Percentiles rank a stretch among this genome's conserved stretches.
Evolutionary conservation across 1,140 invertebrate species (phyloP).

Genomic region (Leptopilina clavipes): DNA sequence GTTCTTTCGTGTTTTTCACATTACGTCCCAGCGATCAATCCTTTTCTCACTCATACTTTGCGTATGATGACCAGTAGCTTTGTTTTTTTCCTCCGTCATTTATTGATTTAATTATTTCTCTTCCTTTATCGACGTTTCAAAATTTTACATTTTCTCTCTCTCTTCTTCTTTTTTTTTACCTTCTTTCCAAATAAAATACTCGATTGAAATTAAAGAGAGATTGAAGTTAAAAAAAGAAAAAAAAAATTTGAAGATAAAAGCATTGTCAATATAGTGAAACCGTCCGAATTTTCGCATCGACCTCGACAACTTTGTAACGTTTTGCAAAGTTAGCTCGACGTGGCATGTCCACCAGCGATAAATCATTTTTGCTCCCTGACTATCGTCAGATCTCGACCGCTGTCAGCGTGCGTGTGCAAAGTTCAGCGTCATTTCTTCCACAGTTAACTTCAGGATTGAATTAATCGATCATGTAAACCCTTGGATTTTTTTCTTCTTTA

Average conservation of each 20-base stretch:
- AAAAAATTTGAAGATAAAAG: not conserved
- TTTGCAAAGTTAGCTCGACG: constrained; percentile 43
- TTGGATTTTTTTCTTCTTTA: not conserved
- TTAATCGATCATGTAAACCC: not conserved
- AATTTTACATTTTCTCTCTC: not conserved
- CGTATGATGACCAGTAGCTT: constrained; percentile 20
- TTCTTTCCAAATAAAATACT: too few species aligned
- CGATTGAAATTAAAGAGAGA: not conserved
- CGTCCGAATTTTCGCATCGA: constrained; percentile 36
- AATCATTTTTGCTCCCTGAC: constrained; percentile 66
- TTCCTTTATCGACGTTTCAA: too few species aligned
- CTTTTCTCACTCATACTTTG: constrained; percentile 9
- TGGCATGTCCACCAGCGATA: constrained; percentile 65
- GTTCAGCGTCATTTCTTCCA: constrained; percentile 57
- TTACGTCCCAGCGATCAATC: constrained; percentile 20
- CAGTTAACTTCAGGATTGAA: constrained; percentile 46
- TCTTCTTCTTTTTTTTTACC: too few species aligned
- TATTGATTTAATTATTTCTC: not conserved
- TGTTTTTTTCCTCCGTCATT: not conserved
- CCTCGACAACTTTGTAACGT: constrained; percentile 38
- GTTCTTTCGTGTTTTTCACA: constrained; percentile 31
- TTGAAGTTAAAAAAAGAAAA: not conserved
- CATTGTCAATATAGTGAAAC: not conserved
- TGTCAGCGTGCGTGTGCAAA: constrained; percentile 60
- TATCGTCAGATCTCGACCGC: constrained; percentile 61